Percentiles rank a stretch among this genome's conserved stretches.
These are phyloP conservation scores for Xenopus borealis DNA, from an alignment of 2,113 vertebrate genomes.

Conservation along the genomic window DNA sequence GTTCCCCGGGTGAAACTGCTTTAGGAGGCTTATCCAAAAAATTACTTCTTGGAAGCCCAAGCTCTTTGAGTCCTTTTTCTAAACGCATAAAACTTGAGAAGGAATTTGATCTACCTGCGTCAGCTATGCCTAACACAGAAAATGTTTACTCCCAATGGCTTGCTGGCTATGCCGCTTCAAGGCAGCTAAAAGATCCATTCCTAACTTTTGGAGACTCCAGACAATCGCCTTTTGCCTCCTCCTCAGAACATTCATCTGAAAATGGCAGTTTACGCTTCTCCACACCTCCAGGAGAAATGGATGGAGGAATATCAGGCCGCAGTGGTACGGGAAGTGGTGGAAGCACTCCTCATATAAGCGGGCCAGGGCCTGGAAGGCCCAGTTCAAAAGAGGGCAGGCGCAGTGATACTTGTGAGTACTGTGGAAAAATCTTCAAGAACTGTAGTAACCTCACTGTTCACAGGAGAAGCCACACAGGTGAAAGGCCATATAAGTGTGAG, in stretches of 20 bases:
- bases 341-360: conserved; percentile 96
- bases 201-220: conserved; percentile 97
- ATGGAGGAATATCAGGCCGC: conserved; percentile 93
- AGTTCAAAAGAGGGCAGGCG: conserved; percentile 96
- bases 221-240: conserved; percentile 99
- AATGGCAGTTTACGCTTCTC: conserved; percentile 99
- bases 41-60: conserved; percentile 95
- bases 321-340: conserved; percentile 96
- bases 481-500: conserved; percentile 99
- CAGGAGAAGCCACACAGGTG: conserved; percentile 98
- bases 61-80: conserved; percentile 94
- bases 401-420: conserved; percentile 98
- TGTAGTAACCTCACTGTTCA: conserved; percentile 99
- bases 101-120: conserved; percentile 93
- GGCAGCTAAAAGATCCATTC: conserved; percentile 98
- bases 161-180: conserved; percentile 92
- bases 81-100: conserved; percentile 99
- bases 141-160: conserved; percentile 99
- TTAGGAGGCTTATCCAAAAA: conserved; percentile 94
- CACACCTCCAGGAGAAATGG: conserved; percentile 94
- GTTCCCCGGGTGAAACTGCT: conserved; percentile 91
- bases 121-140: conserved; percentile 96
- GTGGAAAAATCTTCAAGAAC: conserved; percentile 99
- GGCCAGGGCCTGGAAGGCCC: conserved; percentile 86
- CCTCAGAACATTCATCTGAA: conserved; percentile 97